These are phyloP conservation scores for Eupithecia subfuscata DNA, from an alignment of 2,888 invertebrate genomes.

Conservation along the genomic window DNA sequence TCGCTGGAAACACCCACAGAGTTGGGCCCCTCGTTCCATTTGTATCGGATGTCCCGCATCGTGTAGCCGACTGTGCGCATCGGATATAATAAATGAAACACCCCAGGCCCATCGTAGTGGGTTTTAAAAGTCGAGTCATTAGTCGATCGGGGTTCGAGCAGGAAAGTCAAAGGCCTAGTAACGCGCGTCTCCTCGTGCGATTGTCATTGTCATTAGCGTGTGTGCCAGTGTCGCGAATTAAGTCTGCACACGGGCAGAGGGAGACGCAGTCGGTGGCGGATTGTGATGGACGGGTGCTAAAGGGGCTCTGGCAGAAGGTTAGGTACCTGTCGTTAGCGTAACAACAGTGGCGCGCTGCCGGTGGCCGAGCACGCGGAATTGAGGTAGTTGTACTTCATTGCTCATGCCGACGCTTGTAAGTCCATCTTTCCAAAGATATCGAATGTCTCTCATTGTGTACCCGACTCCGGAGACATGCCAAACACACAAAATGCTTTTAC, in stretches of 20 bases:
- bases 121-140: conserved; percentile 79
- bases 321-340: conserved; percentile 95
- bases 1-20: conserved; percentile 98
- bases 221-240: conserved; percentile 79
- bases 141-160: conserved; percentile 77
- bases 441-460: conserved; percentile 99
- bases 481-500: conserved; percentile 84
- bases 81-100: conserved; percentile 80
- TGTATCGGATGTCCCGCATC: conserved; percentile 98
- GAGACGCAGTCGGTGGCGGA: conserved; percentile 79
- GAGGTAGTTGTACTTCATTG: conserved; percentile 97
- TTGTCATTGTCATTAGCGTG: conserved; percentile 76
- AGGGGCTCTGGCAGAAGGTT: conserved; percentile 80
- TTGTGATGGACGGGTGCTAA: conserved; percentile 75
- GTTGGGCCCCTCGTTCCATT: conserved; percentile 97
- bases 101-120: conserved; percentile 84
- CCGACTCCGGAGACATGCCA: conserved; percentile 91
- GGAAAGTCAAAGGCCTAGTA: conserved; percentile 71
- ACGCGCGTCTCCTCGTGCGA: conserved; percentile 76
- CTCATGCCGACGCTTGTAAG: conserved; percentile 97
- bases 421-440: conserved; percentile 98
- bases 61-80: conserved; percentile 96
- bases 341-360: conserved; percentile 97
- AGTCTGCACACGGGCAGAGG: conserved; percentile 79
- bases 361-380: conserved; percentile 98